Conservation (phyloP, 2,888 invertebrate species). For the Unio pictorum region DNA sequence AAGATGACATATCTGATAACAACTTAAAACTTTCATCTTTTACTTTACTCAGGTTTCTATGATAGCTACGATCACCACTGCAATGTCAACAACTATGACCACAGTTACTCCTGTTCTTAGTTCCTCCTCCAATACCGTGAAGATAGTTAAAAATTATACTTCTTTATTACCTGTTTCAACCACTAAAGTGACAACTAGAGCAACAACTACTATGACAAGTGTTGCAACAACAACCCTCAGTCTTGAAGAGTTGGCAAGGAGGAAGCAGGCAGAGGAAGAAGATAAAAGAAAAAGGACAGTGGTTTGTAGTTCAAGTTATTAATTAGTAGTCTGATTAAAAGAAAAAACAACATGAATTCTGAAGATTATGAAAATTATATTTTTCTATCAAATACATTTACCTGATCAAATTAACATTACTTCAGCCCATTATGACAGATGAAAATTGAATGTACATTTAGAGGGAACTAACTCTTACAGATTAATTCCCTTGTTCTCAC, state of each 20-base stretch:
- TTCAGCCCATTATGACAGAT: no score
- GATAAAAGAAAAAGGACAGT: conserved; percentile 19
- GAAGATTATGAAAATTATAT: no score
- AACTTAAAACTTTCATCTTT: no score
- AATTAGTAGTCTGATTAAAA: not conserved
- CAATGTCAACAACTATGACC: conserved; percentile 6
- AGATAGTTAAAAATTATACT: not conserved
- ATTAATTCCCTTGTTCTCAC: no score
- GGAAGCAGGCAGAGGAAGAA: conserved; percentile 8
- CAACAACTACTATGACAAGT: conserved; percentile 1
- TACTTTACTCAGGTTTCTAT: no score
- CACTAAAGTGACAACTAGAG: conserved; percentile 1
- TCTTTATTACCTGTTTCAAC: no score
- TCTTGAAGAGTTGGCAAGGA: conserved; percentile 12
- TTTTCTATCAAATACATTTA: no score
- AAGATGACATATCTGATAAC: no score
- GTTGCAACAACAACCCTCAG: conserved; percentile 12
- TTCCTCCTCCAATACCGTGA: not conserved
- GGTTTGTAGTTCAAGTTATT: conserved; percentile 10
- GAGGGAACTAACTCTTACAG: no score
- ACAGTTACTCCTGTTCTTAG: not conserved
- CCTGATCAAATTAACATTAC: no score
- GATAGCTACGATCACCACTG: conserved; percentile 3
- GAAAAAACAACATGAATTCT: no score
- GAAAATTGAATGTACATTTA: no score